phyloP scores from a whole-genome alignment of 2,888 invertebrate species.

The Troilus luridus region DNA sequence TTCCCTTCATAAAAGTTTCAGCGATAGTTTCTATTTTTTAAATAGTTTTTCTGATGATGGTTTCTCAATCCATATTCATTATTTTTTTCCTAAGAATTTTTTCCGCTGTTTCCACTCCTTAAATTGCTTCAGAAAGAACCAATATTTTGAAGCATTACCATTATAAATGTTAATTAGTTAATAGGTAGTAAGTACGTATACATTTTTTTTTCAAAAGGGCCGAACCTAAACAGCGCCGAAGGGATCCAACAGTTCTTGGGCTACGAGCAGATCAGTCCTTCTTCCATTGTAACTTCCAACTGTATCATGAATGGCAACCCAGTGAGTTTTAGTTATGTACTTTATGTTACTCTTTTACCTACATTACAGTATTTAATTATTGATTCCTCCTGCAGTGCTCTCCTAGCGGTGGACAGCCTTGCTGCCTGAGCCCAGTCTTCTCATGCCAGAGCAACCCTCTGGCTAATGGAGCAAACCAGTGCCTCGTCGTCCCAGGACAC shows the following conservation, averaged over 20 bases:
- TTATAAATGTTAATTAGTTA: too few relatives aligned
- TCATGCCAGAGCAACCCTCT: conserved; percentile 42
- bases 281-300: conserved; percentile 51
- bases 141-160: too few relatives aligned
- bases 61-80: too few relatives aligned
- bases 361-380: too few relatives aligned
- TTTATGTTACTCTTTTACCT: neutral
- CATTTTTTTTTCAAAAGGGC: neutral
- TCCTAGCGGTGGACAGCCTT: conserved; percentile 50
- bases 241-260: conserved; percentile 42
- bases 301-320: conserved; percentile 56
- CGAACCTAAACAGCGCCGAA: conserved; percentile 20
- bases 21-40: too few relatives aligned
- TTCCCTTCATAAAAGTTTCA: too few relatives aligned
- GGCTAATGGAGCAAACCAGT: neutral
- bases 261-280: conserved; percentile 27
- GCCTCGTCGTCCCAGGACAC: conserved; percentile 54
- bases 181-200: too few relatives aligned
- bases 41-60: too few relatives aligned
- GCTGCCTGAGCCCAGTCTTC: conserved; percentile 57
- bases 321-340: neutral
- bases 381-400: conserved; percentile 35
- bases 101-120: too few relatives aligned
- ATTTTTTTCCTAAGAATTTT: too few relatives aligned
- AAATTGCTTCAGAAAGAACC: too few relatives aligned